A percentile compares a stretch with the other conserved stretches of the same genome.
Conservation (phyloP, 2,888 invertebrate genomes). For the Cetonia aurata region DNA sequence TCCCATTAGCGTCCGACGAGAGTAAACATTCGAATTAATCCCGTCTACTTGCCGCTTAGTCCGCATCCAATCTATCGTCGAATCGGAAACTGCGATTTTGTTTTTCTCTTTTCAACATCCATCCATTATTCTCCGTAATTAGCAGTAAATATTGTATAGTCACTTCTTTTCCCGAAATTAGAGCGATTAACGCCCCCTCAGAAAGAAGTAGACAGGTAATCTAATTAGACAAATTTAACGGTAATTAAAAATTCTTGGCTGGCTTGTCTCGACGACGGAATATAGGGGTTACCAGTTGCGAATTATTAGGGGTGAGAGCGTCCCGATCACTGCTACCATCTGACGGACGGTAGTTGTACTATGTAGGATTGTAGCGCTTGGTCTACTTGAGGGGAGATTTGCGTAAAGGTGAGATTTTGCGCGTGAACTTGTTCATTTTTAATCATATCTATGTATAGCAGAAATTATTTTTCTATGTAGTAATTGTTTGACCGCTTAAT, state of each 20-base stretch:
- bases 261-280: slow-evolving; percentile 41
- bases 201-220: slow-evolving; percentile 50
- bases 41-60: neutral
- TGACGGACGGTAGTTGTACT: slow-evolving; percentile 59
- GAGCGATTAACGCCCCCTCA: slow-evolving; percentile 10
- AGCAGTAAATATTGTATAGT: slow-evolving; percentile 37
- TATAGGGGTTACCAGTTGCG: slow-evolving; percentile 37
- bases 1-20: neutral
- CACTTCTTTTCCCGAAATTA: slow-evolving; percentile 21
- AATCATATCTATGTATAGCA: too few relatives aligned
- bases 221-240: slow-evolving; percentile 54
- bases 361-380: slow-evolving; percentile 31
- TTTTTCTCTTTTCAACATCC: neutral
- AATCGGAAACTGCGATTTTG: too few relatives aligned
- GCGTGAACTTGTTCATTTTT: neutral
- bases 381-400: slow-evolving; percentile 10
- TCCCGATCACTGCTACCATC: slow-evolving; percentile 60
- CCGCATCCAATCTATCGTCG: too few relatives aligned
- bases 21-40: neutral
- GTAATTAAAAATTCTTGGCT: slow-evolving; percentile 57
- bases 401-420: slow-evolving; percentile 8
- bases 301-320: slow-evolving; percentile 22
- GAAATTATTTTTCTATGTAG: too few relatives aligned
- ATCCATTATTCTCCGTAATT: slow-evolving; percentile 19
- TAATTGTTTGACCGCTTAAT: too few relatives aligned